Base-by-base conservation (phyloP, 2,797 vertebrate genomes). In the Anableps anableps region DNA sequence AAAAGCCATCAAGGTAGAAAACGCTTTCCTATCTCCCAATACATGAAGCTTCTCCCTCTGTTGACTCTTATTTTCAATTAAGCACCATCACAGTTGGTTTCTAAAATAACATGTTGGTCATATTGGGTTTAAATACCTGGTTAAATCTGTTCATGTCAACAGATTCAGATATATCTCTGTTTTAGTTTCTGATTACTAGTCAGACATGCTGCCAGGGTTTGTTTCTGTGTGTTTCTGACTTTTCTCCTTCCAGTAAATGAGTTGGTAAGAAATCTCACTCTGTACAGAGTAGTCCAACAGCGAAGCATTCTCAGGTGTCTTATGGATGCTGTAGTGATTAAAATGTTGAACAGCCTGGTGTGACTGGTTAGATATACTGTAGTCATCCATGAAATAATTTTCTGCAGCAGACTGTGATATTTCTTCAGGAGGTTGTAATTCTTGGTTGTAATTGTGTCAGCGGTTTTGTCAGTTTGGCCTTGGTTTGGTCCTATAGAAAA, bases 181-280 rank as follows among this genome's bases (percentile, higher is more conserved):
- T 51, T 76, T 50, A 53, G 53, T 75, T 77, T 55, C 13, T 76
- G 76, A 38, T 1, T 45, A 48, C 77, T 55, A 72, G 55, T 6
- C 62, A 60, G 36, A 60, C 53, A 51, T 21, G 34, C 58, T 73
- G 77, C 55, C 1, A 43, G 36, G 43, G 50, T 78, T 74, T 34
- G 51, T 36, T 74, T 41, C 76, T 53, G 62, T 60, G 50, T 43
- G 43, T 43, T 43, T 43, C 43, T 77, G 23, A 51, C 0, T 4
- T 77, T 73, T 78, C 31, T 80, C 60, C 70, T 78, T 77, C 72
- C 51, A 60, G 38, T 43, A 62, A 74, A 64, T 50, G 48, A 74
- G 58, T 60, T 55, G 31, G 82, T 76, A 51, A 68, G n/a, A 68
- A 38, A 68, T 50, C 53, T 51, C 11, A 83, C 72, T 85, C 75